Conservation (phyloP, 2,888 invertebrate species). For the Sarcophaga variegata region DNA sequence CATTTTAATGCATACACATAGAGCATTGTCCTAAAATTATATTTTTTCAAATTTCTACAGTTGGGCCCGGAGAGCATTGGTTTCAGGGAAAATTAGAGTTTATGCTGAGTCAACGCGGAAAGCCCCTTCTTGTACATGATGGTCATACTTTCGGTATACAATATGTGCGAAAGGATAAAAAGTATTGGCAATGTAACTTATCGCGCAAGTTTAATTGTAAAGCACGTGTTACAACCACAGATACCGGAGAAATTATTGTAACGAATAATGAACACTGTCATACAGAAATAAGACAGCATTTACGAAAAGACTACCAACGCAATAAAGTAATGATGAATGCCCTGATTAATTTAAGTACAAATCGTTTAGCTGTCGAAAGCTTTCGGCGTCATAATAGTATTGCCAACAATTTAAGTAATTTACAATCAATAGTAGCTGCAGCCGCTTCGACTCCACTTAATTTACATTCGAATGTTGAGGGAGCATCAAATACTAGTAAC, state of each 20-base stretch:
- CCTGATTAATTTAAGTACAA: conserved; percentile 78
- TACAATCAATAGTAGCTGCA: conserved; percentile 70
- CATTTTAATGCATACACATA: conserved; percentile 16
- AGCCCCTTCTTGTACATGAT: conserved; percentile 81
- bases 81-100: conserved; percentile 82
- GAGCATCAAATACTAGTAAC: conserved; percentile 11
- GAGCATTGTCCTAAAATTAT: too few relatives aligned
- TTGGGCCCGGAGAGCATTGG: conserved; percentile 82
- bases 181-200: conserved; percentile 82
- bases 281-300: conserved; percentile 81
- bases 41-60: conserved; percentile 72
- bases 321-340: conserved; percentile 81
- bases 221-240: conserved; percentile 82
- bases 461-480: conserved; percentile 55
- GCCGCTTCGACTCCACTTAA: conserved; percentile 54
- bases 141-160: conserved; percentile 82
- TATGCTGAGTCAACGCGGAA: conserved; percentile 82
- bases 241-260: conserved; percentile 80
- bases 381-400: conserved; percentile 73
- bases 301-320: conserved; percentile 82
- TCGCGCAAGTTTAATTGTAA: conserved; percentile 82
- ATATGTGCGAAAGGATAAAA: conserved; percentile 82
- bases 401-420: conserved; percentile 69
- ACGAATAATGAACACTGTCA: conserved; percentile 83
- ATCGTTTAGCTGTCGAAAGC: conserved; percentile 75